Evolutionary conservation across 1,140 invertebrate species (phyloP), one percentile per base, ranked within the genome.

Genomic region (Pinna nobilis): DNA sequence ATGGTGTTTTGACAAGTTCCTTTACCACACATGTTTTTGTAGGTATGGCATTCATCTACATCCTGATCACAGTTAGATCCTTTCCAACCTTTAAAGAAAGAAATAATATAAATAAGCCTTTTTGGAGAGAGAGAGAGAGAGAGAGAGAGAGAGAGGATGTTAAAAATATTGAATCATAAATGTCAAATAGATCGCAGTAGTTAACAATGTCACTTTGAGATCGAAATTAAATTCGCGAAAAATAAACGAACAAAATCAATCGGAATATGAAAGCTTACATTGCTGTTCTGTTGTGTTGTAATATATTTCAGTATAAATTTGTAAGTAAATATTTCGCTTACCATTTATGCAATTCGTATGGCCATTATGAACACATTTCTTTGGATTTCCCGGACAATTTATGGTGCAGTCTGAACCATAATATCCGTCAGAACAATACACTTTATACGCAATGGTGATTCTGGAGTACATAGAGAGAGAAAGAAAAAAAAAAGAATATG

Each of bases 1-100:
- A 32, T 5, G n/a, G 30, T 66, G 30, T 79, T 79, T n/a, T 18
- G 47, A 67, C 77, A 79, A 3, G 23, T 65, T 30, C 32, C 65
- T 20, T 47, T 25, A 32, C 66, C 44, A 53, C 74, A 76, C 33
- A 68, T 61, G 9, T 25, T 6, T 11, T 50, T 35, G 3, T 6
- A n/a, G 6, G 1, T 28, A 33, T 15, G 5, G 70, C 75, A 77
- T 63, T 72, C 75, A 30, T 77, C 35, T 3, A 69, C 33, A 33
- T 77, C 75, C 20, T 64, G 25, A 7, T 72, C 30, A 65, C 75
- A 77, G 15, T 39, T 28, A 28, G 33, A 23, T 4, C 70, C 75
- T 39, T 41, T 15, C 68, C 69, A 76, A n/a, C 74, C 74, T 61
- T 25, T 13, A 30, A 55, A 57, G n/a, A 35, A 18, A 59, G 23